Percentiles rank a stretch among this genome's conserved stretches.
These are phyloP conservation scores for Hydropotes inermis DNA, from an alignment of 2,113 vertebrate species.

Conservation along the genomic window DNA sequence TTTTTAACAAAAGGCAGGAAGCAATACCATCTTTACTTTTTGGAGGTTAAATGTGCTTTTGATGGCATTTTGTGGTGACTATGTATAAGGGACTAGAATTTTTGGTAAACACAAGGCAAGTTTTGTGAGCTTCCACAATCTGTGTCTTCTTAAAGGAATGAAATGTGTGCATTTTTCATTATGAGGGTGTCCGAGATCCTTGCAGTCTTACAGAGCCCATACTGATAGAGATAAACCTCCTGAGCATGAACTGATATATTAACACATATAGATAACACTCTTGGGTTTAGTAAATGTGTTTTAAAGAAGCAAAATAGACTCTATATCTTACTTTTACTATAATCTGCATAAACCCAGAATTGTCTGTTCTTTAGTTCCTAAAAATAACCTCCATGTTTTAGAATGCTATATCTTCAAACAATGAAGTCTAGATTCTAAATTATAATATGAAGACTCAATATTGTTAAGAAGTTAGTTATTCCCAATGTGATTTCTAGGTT, in stretches of 20 bases:
- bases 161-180: neutral
- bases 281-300: neutral
- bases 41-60: slow-evolving; percentile 64
- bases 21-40: slow-evolving; percentile 51
- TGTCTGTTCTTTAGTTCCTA: neutral
- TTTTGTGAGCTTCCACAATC: neutral
- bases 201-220: neutral
- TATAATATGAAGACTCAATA: neutral
- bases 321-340: neutral
- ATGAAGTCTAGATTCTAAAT: neutral
- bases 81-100: slow-evolving; percentile 48
- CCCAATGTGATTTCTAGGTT: neutral
- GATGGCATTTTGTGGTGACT: neutral
- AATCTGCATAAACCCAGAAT: neutral
- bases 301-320: neutral
- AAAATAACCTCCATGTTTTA: neutral
- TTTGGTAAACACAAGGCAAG: slow-evolving; percentile 36
- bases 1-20: slow-evolving; percentile 61
- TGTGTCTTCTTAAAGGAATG: neutral
- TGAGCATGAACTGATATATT: neutral
- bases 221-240: neutral
- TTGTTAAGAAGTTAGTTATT: neutral
- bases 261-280: neutral
- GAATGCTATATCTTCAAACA: neutral
- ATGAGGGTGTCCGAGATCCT: neutral